Percentiles rank a stretch among this genome's conserved stretches.
Conservation (phyloP, 2,113 vertebrate genomes). For the Aramus guarauna region DNA sequence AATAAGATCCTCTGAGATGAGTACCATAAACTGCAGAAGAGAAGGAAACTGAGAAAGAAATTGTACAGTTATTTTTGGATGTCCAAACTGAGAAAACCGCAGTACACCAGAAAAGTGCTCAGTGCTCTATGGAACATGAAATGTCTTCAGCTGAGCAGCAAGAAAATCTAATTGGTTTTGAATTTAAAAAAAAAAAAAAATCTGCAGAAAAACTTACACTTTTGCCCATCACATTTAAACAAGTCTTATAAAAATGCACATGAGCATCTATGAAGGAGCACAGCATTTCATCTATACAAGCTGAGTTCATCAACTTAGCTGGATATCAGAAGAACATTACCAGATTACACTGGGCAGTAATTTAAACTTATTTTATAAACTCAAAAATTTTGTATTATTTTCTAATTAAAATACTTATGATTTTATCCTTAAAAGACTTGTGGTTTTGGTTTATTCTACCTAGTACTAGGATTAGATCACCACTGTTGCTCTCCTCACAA, state of each 20-base stretch:
- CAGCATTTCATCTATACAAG: not conserved
- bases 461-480: not conserved
- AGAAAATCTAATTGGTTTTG: not conserved
- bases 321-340: not conserved
- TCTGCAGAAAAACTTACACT: not conserved
- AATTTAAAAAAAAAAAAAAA: not conserved
- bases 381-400: not conserved
- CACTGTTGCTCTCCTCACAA: not conserved
- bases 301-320: not conserved
- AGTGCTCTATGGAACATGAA: not conserved
- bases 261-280: not conserved
- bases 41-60: not conserved
- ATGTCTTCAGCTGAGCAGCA: not conserved
- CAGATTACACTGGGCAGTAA: not conserved
- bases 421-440: not conserved
- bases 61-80: not conserved
- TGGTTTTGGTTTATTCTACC: not conserved
- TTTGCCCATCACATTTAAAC: not conserved
- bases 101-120: not conserved
- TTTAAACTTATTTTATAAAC: not conserved
- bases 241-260: not conserved
- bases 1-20: not conserved
- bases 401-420: not conserved
- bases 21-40: not conserved
- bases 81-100: not conserved